These are phyloP conservation scores for Origma solitaria DNA, from an alignment of 2,113 vertebrate genomes.

Conservation along the genomic window DNA sequence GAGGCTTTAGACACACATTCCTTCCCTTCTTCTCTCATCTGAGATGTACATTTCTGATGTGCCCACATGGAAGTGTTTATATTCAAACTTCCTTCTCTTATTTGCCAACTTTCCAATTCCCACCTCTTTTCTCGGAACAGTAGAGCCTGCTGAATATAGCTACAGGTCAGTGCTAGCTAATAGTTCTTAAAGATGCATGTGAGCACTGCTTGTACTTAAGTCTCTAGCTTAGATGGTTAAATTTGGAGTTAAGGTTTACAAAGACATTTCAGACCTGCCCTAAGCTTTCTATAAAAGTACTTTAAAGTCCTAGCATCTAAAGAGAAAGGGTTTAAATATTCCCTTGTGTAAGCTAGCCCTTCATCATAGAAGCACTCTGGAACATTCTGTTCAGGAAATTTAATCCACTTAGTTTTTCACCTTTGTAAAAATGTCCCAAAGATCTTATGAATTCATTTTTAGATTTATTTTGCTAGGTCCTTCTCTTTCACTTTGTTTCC, in stretches of 20 bases:
- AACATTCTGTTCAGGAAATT: not conserved
- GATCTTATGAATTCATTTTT: not conserved
- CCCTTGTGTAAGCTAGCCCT: not conserved
- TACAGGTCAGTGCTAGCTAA: not conserved
- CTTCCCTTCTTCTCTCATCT: not conserved
- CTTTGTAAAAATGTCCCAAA: not conserved
- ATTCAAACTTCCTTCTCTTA: not conserved
- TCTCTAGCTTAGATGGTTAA: not conserved
- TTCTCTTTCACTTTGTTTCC: slow-evolving; percentile 2
- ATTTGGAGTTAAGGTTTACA: not conserved
- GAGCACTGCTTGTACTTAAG: not conserved
- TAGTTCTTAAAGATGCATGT: not conserved
- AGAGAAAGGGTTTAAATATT: not conserved
- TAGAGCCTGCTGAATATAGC: not conserved
- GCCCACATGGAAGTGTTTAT: not conserved
- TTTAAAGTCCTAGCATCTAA: not conserved
- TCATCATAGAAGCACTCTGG: not conserved
- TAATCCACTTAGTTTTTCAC: not conserved
- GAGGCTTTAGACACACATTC: not conserved
- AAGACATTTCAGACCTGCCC: not conserved
- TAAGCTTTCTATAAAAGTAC: not conserved
- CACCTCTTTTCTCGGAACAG: not conserved
- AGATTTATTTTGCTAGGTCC: not conserved
- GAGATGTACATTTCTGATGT: not conserved
- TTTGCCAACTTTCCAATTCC: not conserved